These are phyloP conservation scores for Molanna angustata DNA, from an alignment of 2,888 invertebrate genomes.

Conservation along the genomic window DNA sequence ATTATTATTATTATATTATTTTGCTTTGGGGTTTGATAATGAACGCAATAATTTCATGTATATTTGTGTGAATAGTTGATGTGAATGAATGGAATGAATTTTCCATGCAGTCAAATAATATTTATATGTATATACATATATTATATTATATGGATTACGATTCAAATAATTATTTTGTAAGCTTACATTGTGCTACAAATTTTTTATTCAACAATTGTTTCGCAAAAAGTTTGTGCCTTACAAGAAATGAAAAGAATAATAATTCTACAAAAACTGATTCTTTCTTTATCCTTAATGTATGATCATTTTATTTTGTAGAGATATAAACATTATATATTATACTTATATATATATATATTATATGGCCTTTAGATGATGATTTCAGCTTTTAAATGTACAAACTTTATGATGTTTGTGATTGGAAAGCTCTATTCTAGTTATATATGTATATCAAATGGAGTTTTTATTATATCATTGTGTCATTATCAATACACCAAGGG, in stretches of 20 bases:
- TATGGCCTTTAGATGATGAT: slow-evolving; percentile 4
- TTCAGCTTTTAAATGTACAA: slow-evolving; percentile 18
- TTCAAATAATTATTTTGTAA: neutral
- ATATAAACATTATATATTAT: neutral
- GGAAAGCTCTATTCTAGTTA: slow-evolving; percentile 9
- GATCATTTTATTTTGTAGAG: neutral
- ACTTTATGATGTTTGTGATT: slow-evolving; percentile 11
- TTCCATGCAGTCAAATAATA: neutral
- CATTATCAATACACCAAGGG: slow-evolving; percentile 27
- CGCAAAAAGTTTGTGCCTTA: slow-evolving; percentile 31
- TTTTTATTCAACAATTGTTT: slow-evolving; percentile 1
- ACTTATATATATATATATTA: neutral
- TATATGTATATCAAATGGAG: slow-evolving; percentile 7
- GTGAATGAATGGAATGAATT: slow-evolving; percentile 2
- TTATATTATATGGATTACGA: neutral
- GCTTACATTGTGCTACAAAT: neutral
- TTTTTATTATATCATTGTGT: slow-evolving; percentile 12
- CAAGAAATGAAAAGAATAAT: slow-evolving; percentile 24
- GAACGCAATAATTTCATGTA: slow-evolving; percentile 21
- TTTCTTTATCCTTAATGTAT: neutral
- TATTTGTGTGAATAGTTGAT: slow-evolving; percentile 10
- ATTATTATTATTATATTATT: slow-evolving; percentile 12
- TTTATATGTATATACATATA: slow-evolving; percentile 13
- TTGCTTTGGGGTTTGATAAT: slow-evolving; percentile 23
- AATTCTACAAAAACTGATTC: slow-evolving; percentile 8